Conservation (phyloP, 2,113 vertebrate genomes). For the Toxotes jaculatrix region DNA sequence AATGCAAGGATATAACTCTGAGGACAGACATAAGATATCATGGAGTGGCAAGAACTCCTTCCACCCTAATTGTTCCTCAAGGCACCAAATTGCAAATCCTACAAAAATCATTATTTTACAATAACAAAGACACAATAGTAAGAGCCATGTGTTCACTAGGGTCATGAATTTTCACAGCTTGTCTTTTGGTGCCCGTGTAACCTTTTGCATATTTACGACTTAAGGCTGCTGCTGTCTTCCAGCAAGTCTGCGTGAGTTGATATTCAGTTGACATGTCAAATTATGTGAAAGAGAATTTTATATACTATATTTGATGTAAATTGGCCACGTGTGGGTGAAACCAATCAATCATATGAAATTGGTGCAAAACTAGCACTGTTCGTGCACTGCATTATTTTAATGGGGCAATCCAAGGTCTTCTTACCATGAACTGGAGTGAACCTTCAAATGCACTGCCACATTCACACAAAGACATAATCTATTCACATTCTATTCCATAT, state of each 20-base stretch:
- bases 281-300: neutral
- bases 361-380: neutral
- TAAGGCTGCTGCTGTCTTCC: neutral
- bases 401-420: neutral
- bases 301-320: neutral
- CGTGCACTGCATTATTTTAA: neutral
- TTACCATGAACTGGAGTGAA: constrained; percentile 2
- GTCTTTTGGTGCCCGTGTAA: neutral
- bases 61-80: neutral
- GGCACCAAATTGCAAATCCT: neutral
- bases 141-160: neutral
- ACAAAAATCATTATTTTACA: neutral
- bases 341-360: neutral
- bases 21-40: neutral
- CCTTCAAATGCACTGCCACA: neutral
- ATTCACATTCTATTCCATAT: neutral
- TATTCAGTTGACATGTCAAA: neutral
- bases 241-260: neutral
- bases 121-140: neutral
- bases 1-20: neutral
- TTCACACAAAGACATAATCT: neutral
- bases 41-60: neutral
- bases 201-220: neutral
- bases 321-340: neutral
- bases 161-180: neutral